Evolutionary conservation across 2,797 vertebrate species (phyloP).

Genomic region (Sebastes hubbsi): DNA sequence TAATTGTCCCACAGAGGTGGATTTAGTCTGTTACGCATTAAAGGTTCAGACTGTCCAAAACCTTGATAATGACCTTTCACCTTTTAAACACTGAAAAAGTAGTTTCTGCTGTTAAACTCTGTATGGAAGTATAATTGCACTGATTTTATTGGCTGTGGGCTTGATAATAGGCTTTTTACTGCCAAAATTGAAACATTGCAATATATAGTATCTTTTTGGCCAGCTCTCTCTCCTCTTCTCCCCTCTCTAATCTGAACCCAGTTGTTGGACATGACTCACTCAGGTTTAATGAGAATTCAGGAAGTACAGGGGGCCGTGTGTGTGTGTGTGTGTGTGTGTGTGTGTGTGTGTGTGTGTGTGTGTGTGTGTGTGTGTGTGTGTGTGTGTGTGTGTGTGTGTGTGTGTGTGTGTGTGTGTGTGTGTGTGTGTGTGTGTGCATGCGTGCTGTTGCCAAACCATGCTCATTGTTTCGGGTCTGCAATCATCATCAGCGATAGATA

Average conservation of each 20-base stretch:
- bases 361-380: neutral
- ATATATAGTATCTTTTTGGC: neutral
- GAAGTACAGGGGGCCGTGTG: neutral
- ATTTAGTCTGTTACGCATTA: neutral
- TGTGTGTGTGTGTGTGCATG: too few species aligned
- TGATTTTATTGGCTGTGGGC: neutral
- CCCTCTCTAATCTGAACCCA: conserved; percentile 10
- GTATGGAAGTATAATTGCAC: neutral
- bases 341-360: conserved; percentile 2
- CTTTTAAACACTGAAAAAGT: neutral
- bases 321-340: neutral
- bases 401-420: too few species aligned
- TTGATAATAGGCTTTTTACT: neutral
- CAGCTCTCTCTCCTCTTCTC: neutral
- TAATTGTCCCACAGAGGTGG: too few species aligned
- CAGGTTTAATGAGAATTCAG: conserved; percentile 45
- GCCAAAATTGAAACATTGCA: neutral
- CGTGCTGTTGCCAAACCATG: conserved; percentile 22
- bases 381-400: too few species aligned
- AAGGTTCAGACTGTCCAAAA: neutral
- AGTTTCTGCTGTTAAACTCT: neutral
- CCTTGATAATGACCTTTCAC: neutral
- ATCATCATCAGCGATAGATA: conserved; percentile 59
- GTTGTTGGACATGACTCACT: conserved; percentile 49
- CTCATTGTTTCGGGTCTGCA: conserved; percentile 61